Conservation (phyloP, 2,888 invertebrate species). For the Acheta domesticus region DNA sequence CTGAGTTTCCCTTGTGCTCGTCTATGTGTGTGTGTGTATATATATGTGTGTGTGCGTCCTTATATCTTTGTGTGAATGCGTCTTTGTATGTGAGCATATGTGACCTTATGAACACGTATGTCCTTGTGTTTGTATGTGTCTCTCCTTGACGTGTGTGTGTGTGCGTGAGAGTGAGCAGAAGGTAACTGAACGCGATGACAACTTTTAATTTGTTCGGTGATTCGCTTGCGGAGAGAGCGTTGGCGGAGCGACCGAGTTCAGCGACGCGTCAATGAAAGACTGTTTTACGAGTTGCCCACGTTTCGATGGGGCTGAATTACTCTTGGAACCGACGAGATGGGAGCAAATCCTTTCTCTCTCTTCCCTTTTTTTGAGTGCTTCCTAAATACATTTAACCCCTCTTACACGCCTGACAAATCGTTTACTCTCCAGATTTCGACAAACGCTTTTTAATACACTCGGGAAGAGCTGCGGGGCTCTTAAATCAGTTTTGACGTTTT, state of each 20-base stretch:
- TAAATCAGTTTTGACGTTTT: slow-evolving; percentile 18
- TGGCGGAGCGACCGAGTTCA: neutral
- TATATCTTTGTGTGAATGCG: neutral
- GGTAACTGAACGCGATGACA: neutral
- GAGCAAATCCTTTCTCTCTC: neutral
- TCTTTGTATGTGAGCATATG: neutral
- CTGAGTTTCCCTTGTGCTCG: no score
- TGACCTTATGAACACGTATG: neutral
- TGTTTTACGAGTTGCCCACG: neutral
- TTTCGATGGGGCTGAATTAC: neutral
- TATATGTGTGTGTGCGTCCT: no score
- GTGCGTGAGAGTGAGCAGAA: neutral
- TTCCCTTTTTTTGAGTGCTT: slow-evolving; percentile 2
- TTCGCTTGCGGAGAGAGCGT: neutral
- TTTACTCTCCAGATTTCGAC: slow-evolving; percentile 18
- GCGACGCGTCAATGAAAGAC: slow-evolving; percentile 7
- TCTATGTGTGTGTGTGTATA: no score
- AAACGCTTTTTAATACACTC: slow-evolving; percentile 18
- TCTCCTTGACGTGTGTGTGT: neutral
- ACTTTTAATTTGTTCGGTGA: neutral
- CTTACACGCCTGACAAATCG: slow-evolving; percentile 18
- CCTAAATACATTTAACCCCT: slow-evolving; percentile 18
- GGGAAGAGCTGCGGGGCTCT: neutral
- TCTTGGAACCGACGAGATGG: neutral
- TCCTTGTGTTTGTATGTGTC: no score